A percentile compares a stretch with the other conserved stretches of the same genome.
Conservation (phyloP, 2,888 invertebrate genomes). For the Drosophila mayaguana region DNA sequence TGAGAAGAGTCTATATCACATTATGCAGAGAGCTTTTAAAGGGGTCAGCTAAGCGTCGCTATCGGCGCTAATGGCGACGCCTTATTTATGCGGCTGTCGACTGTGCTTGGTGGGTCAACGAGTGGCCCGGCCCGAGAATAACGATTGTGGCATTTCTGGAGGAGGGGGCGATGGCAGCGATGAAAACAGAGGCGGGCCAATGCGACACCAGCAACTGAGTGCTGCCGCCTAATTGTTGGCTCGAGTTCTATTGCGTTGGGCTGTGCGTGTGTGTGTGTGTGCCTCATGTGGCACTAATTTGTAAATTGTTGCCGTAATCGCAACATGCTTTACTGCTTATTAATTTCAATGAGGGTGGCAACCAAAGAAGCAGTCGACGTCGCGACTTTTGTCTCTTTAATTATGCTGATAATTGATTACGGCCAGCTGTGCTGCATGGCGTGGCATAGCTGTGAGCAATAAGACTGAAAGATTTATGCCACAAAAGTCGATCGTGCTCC, state of each 20-base stretch:
- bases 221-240: conserved; percentile 65
- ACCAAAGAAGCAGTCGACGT: conserved; percentile 30
- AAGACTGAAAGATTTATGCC: conserved; percentile 66
- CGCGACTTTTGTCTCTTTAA: conserved; percentile 63
- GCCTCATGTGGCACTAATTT: conserved; percentile 79
- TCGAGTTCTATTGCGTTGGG: conserved; percentile 24
- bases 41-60: conserved; percentile 61
- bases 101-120: conserved; percentile 54
- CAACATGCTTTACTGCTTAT: conserved; percentile 74
- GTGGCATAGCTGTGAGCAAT: conserved; percentile 47
- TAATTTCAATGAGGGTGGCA: conserved; percentile 72
- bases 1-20: conserved; percentile 4
- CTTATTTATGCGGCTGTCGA: conserved; percentile 59
- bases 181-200: conserved; percentile 9
- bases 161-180: background rate
- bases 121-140: conserved; percentile 22
- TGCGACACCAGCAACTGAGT: conserved; percentile 42
- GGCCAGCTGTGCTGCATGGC: conserved; percentile 45
- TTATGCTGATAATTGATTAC: conserved; percentile 72
- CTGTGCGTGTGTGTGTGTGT: conserved; percentile 30
- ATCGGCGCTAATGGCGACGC: conserved; percentile 66
- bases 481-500: conserved; percentile 13
- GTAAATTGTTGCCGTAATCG: conserved; percentile 79
- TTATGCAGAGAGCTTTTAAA: conserved; percentile 40
- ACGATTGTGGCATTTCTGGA: conserved; percentile 4